Evolutionary conservation across 1,140 invertebrate species (phyloP).

Genomic region (Apolygus lucorum): DNA sequence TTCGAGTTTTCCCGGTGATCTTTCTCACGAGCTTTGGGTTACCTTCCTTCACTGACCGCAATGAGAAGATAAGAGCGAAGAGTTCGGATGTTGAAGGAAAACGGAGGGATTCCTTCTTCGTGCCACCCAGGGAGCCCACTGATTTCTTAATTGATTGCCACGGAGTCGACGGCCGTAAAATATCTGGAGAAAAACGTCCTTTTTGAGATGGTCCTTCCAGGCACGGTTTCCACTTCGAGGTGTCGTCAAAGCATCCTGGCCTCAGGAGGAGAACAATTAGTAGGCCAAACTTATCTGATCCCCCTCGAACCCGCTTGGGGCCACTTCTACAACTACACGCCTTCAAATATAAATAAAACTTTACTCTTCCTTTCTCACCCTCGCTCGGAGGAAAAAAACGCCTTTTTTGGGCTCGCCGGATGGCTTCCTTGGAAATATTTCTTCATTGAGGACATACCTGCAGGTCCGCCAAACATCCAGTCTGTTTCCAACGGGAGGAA

Average conservation of each 20-base stretch:
- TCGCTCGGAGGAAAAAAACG: constrained; percentile 9
- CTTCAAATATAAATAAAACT: constrained; percentile 19
- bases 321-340: background rate
- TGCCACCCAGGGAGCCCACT: constrained; percentile 18
- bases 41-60: constrained; percentile 6
- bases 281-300: constrained; percentile 20
- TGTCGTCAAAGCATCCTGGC: constrained; percentile 17
- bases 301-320: background rate
- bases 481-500: background rate
- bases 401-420: background rate
- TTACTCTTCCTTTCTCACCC: constrained; percentile 27
- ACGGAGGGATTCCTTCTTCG: constrained; percentile 2
- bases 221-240: too few species aligned
- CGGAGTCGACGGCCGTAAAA: constrained; percentile 14
- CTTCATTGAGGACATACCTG: constrained; percentile 5
- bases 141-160: constrained; percentile 23
- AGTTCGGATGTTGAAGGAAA: background rate
- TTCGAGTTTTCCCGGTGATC: background rate
- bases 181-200: constrained; percentile 15
- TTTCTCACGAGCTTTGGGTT: constrained; percentile 20
- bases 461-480: background rate
- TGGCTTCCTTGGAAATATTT: background rate
- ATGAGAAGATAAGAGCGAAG: constrained; percentile 13
- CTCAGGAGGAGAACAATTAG: constrained; percentile 20
- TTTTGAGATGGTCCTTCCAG: constrained; percentile 5